A percentile compares a stretch with the other conserved stretches of the same genome.
Conservation (phyloP, 2,888 invertebrate genomes). For the Balanococcus diminutus region DNA sequence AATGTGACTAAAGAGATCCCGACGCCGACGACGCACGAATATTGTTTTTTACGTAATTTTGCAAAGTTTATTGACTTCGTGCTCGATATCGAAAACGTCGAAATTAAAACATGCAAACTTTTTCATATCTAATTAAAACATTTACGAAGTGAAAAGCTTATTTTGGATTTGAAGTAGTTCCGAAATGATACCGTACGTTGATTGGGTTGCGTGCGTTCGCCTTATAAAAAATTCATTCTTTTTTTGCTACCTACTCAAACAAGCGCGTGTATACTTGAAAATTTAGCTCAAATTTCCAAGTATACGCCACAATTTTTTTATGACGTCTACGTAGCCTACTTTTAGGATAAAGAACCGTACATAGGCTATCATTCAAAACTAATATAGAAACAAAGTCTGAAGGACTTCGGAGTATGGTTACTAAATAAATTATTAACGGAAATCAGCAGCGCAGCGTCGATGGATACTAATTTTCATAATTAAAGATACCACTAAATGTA, state of each 20-base stretch:
- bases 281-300: background rate
- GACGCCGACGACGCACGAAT: background rate
- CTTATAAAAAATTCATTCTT: background rate
- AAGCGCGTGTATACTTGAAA: background rate
- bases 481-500: background rate
- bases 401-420: too few species aligned
- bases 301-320: background rate
- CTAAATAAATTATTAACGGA: too few species aligned
- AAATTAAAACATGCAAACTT: background rate
- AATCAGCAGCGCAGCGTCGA: background rate
- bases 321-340: background rate
- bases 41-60: background rate
- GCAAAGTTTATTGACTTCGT: background rate
- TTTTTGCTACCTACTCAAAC: background rate
- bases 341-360: background rate
- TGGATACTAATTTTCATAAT: background rate
- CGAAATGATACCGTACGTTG: background rate
- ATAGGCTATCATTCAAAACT: background rate
- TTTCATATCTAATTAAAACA: background rate
- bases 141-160: background rate
- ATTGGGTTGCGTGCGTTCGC: background rate
- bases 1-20: background rate
- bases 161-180: background rate
- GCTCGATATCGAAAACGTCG: background rate
- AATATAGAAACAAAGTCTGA: background rate